These are phyloP conservation scores for Merops nubicus DNA, from an alignment of 2,113 vertebrate species.

Conservation along the genomic window DNA sequence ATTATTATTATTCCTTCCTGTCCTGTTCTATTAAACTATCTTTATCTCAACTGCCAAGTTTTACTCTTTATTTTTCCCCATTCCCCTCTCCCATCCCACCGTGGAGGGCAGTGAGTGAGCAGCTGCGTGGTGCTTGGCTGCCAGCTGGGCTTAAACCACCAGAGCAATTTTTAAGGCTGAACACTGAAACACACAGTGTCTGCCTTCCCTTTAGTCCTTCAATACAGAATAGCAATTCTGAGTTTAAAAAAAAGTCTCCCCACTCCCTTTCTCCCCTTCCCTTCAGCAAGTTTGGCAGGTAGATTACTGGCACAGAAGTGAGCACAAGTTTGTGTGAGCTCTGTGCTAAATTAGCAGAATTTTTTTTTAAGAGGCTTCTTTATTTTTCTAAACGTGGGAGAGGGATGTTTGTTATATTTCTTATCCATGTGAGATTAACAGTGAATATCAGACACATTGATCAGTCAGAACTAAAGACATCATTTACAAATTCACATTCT, in stretches of 20 bases:
- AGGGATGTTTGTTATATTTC: not conserved
- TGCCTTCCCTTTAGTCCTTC: not conserved
- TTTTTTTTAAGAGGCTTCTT: conserved; percentile 6
- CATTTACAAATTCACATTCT: conserved; percentile 21
- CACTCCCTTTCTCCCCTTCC: not conserved
- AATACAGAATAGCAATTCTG: not conserved
- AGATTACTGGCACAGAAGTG: not conserved
- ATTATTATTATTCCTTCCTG: too few relatives aligned
- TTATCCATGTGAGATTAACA: not conserved
- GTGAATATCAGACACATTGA: not conserved
- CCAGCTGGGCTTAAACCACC: not conserved
- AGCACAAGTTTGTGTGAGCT: not conserved
- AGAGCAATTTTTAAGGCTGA: not conserved
- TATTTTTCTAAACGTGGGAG: not conserved
- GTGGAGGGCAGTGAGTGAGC: not conserved
- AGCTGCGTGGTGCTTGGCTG: not conserved
- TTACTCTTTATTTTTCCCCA: too few relatives aligned
- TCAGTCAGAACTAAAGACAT: conserved; percentile 1
- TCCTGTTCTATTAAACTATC: not conserved
- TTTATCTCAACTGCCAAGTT: not conserved
- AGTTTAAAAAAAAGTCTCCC: not conserved
- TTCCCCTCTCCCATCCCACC: not conserved
- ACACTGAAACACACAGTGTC: not conserved
- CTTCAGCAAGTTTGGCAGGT: conserved; percentile 1
- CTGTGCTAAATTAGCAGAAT: not conserved